Percentiles rank a stretch among this genome's conserved stretches.
Conservation (phyloP, 2,113 vertebrate genomes). For the Abramis brama region DNA sequence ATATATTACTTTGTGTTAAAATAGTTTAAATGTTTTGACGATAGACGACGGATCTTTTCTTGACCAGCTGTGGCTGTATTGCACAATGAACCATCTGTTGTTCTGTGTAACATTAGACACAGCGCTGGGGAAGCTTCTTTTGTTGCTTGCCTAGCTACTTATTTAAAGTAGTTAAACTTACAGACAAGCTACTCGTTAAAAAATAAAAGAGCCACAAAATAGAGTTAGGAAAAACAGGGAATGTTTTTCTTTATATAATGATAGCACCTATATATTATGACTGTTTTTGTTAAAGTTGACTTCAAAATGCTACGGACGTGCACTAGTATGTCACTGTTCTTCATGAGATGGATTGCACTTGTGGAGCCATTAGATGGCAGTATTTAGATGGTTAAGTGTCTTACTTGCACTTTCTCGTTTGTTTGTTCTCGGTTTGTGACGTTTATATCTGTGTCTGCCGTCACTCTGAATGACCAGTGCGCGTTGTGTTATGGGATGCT, state of each 20-base stretch:
- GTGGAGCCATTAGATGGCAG: slow-evolving; percentile 16
- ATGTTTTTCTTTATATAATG: too few relatives aligned
- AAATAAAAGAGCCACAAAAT: not conserved
- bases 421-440: not conserved
- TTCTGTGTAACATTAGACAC: not conserved
- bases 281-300: not conserved
- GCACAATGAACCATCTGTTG: slow-evolving; percentile 21
- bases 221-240: not conserved
- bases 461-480: not conserved
- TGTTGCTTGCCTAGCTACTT: not conserved
- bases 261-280: not conserved
- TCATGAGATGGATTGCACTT: not conserved
- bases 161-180: not conserved
- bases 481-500: not conserved
- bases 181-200: not conserved
- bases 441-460: not conserved
- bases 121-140: not conserved
- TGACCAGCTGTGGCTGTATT: not conserved
- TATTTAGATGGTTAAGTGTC: not conserved
- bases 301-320: not conserved
- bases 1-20: too few relatives aligned
- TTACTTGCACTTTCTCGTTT: not conserved
- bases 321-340: not conserved
- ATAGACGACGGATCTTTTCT: not conserved
- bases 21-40: too few relatives aligned